phyloP scores from a whole-genome alignment of 2,888 invertebrate genomes.

The Copidosoma aretas region DNA sequence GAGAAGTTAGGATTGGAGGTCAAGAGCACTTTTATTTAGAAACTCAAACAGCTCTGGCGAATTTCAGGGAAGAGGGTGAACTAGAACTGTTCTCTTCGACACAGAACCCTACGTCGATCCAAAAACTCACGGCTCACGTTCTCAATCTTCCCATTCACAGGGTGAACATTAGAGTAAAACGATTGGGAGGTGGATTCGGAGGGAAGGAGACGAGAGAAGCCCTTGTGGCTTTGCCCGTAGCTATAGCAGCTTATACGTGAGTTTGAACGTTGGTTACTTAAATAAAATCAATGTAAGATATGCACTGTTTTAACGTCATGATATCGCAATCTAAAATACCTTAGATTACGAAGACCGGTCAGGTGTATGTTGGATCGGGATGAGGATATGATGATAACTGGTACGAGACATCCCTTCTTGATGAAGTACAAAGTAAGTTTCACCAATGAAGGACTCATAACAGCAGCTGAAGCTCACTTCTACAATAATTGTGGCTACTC shows the following conservation, averaged over 20 bases:
- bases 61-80: conserved; percentile 77
- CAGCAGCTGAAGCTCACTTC: conserved; percentile 73
- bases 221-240: conserved; percentile 73
- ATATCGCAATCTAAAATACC: not conserved
- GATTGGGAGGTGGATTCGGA: conserved; percentile 94
- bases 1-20: conserved; percentile 79
- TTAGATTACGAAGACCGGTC: conserved; percentile 75
- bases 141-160: conserved; percentile 76
- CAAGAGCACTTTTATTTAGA: conserved; percentile 96
- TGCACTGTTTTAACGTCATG: not conserved
- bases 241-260: conserved; percentile 76
- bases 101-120: conserved; percentile 79
- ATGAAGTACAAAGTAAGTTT: conserved; percentile 83
- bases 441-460: conserved; percentile 74
- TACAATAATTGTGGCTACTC: conserved; percentile 85
- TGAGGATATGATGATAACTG: conserved; percentile 89
- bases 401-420: conserved; percentile 85
- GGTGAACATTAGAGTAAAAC: conserved; percentile 77
- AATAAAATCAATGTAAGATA: not conserved
- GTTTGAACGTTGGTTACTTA: conserved; percentile 22
- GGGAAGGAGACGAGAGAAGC: conserved; percentile 84
- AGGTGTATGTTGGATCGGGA: conserved; percentile 87
- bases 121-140: conserved; percentile 73
- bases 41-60: conserved; percentile 74
- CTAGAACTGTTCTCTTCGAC: conserved; percentile 81